Evolutionary conservation across 2,797 vertebrate species (phyloP).

Genomic region (Manis javanica): DNA sequence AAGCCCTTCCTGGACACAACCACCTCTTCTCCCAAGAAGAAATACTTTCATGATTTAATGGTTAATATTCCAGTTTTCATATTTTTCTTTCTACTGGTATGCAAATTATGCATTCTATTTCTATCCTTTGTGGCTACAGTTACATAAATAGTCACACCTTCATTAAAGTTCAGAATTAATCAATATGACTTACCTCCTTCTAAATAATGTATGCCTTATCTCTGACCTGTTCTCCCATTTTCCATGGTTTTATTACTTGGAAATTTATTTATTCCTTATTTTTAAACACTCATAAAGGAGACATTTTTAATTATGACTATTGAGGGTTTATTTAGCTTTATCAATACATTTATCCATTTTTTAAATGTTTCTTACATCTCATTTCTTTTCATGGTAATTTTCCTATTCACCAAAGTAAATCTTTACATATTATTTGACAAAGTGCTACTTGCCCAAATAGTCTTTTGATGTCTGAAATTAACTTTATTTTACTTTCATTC

Average conservation of each 20-base stretch:
- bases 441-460: neutral
- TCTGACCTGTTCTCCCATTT: neutral
- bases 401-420: neutral
- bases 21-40: neutral
- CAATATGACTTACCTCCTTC: neutral
- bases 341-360: neutral
- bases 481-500: neutral
- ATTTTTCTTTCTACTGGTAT: neutral
- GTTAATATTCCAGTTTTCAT: neutral
- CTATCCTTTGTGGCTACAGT: neutral
- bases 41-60: neutral
- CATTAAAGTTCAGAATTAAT: neutral
- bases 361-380: neutral
- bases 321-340: neutral
- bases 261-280: neutral
- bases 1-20: neutral
- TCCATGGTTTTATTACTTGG: neutral
- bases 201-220: neutral
- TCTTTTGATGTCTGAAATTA: neutral
- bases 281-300: neutral
- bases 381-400: neutral
- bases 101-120: neutral
- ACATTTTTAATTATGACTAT: neutral
- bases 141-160: neutral
- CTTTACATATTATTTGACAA: neutral